Conservation (phyloP, 2,888 invertebrate genomes). For the Entomobrya proxima region DNA sequence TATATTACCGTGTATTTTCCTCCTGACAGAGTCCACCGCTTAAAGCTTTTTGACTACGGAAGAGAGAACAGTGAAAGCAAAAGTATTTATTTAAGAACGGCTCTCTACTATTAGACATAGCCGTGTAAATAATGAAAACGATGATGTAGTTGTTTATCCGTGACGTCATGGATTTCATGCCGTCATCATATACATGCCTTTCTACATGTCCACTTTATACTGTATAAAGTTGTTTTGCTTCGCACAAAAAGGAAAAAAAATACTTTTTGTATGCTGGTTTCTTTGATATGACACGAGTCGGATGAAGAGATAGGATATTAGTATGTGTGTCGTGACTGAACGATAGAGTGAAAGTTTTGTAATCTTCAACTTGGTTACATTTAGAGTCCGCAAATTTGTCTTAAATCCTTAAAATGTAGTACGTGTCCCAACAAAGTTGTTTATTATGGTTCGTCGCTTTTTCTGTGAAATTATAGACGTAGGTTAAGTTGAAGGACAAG, state of each 20-base stretch:
- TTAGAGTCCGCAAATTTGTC: too few relatives aligned
- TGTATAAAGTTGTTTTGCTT: not conserved
- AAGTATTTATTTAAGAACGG: not conserved
- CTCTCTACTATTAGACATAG: not conserved
- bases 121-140: conserved; percentile 1
- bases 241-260: too few relatives aligned
- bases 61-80: not conserved
- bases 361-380: too few relatives aligned
- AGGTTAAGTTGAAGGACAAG: conserved; percentile 42
- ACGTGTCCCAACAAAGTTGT: too few relatives aligned
- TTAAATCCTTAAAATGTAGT: too few relatives aligned
- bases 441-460: not conserved
- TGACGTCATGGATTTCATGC: conserved; percentile 71
- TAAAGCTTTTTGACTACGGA: not conserved
- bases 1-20: not conserved
- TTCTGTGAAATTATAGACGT: conserved; percentile 1
- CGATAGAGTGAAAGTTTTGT: too few relatives aligned
- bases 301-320: too few relatives aligned
- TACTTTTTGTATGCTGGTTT: too few relatives aligned
- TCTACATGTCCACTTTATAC: not conserved
- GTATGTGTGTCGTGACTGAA: too few relatives aligned
- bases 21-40: not conserved
- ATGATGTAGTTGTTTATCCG: conserved; percentile 53
- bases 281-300: too few relatives aligned
- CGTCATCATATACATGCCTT: conserved; percentile 50